These are phyloP conservation scores for Aeoliscus strigatus DNA, from an alignment of 2,797 vertebrate genomes.

Conservation along the genomic window DNA sequence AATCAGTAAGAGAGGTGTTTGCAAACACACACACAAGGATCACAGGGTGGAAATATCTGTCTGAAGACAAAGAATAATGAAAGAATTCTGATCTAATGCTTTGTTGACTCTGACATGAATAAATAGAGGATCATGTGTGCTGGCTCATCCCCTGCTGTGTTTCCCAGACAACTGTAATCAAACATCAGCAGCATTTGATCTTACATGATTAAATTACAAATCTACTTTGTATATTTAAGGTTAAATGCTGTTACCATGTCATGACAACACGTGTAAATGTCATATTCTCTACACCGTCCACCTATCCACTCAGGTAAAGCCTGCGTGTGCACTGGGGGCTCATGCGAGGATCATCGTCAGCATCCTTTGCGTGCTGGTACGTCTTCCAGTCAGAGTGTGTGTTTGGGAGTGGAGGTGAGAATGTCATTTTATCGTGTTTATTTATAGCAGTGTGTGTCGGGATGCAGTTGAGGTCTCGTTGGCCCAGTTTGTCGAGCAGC, in stretches of 20 bases:
- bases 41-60: no score
- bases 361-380: conserved; percentile 39
- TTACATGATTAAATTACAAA: no score
- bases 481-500: conserved; percentile 72
- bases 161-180: no score
- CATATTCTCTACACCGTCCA: conserved; percentile 1
- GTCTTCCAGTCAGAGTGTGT: conserved; percentile 36
- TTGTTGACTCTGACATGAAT: no score
- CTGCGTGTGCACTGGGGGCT: conserved; percentile 17
- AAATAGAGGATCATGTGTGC: no score
- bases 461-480: conserved; percentile 64
- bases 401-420: conserved; percentile 62
- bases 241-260: neutral
- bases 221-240: no score
- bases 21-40: no score
- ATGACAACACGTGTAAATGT: conserved; percentile 8
- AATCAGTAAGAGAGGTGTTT: no score
- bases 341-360: conserved; percentile 36
- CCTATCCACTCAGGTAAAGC: conserved; percentile 8
- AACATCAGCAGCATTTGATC: no score
- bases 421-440: conserved; percentile 72
- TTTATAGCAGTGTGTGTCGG: conserved; percentile 69
- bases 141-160: no score
- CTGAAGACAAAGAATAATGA: no score
- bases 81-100: no score